Percentiles rank a stretch among this genome's conserved stretches.
phyloP scores from a whole-genome alignment of 2,888 invertebrate genomes.

The Mimumesa dahlbomi region DNA sequence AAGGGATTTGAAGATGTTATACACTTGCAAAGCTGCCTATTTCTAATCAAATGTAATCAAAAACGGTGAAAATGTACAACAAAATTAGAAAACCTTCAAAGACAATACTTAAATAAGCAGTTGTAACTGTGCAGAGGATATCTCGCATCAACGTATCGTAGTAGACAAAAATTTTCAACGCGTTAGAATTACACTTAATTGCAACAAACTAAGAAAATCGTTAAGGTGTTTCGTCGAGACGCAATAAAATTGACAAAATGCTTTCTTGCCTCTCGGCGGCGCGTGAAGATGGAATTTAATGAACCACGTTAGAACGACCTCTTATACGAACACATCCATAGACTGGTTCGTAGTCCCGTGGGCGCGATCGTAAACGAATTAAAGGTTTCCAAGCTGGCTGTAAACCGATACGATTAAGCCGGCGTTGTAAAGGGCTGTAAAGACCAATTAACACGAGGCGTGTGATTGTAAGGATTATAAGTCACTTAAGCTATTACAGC shows the following conservation, averaged over 20 bases:
- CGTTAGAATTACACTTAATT: background rate
- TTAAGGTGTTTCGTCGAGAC: background rate
- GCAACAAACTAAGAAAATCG: background rate
- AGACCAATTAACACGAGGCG: constrained; percentile 75
- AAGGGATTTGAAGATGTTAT: too few relatives aligned
- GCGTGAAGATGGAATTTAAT: constrained; percentile 48
- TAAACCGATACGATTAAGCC: constrained; percentile 75
- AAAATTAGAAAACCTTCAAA: too few relatives aligned
- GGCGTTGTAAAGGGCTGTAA: constrained; percentile 61
- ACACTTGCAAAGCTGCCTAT: too few relatives aligned
- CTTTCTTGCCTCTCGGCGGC: background rate
- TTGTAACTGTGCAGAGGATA: too few relatives aligned
- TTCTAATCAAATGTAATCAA: too few relatives aligned
- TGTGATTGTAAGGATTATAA: constrained; percentile 73
- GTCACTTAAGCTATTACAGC: constrained; percentile 55
- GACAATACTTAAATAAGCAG: too few relatives aligned
- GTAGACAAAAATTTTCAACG: background rate
- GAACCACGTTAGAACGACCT: constrained; percentile 51
- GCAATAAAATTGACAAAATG: constrained; percentile 16
- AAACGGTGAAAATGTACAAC: too few relatives aligned
- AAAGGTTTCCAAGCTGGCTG: constrained; percentile 68
- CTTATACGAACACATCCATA: constrained; percentile 15
- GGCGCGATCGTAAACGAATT: constrained; percentile 72
- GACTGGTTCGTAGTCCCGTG: constrained; percentile 27
- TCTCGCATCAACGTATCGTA: too few relatives aligned